Base-by-base conservation (phyloP, 1,140 invertebrate genomes). In the Gryon sp. region DNA sequence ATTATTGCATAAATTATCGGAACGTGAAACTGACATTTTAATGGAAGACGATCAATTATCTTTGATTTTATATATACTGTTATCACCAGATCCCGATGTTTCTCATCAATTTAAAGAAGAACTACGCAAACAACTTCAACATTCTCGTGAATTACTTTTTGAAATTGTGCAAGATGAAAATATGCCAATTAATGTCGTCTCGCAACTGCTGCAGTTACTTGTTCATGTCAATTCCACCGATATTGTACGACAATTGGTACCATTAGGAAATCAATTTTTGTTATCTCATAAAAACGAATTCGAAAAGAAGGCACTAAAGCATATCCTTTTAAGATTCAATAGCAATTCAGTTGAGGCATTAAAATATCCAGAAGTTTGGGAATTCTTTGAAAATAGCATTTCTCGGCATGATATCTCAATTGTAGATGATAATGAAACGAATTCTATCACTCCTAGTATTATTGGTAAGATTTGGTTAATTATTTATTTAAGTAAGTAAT, bases 41-140 rank as follows among this genome's bases (percentile, higher is more conserved):
- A 78, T 93, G 34, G 93, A 94, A 76, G 82, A 89, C 59, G 90
- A 94, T 46, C 93, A 92, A 57, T 70, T 92, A 3, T 88, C 90
- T 0, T 43, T 92, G 2, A 80, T 89, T 32, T 72, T 92, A 0
- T 90, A 88, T 38, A 89, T 90, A 30, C 60, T 89, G 26, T 63
- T 91, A 0, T 90, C 89, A n/a, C 88, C 90, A 0, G 87, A 89
- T 76, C 83, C 86, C 8, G 84, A 89, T 22, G 85, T 89, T 0
- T 82, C 28, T 48, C 12, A 70, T 32, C 84, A 88, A 43, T 40
- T 86, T 2, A 86, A 86, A 20, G 12, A 73, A 8, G 30, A 74
- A 11, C 55, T 84, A 20, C 66, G 83, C 46, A 52, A 53, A 0
- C 81, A 86, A 4, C 72, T 90, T 2, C 75, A 85, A 28, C 60